phyloP scores from a whole-genome alignment of 2,113 vertebrate genomes.

The Alligator sinensis region DNA sequence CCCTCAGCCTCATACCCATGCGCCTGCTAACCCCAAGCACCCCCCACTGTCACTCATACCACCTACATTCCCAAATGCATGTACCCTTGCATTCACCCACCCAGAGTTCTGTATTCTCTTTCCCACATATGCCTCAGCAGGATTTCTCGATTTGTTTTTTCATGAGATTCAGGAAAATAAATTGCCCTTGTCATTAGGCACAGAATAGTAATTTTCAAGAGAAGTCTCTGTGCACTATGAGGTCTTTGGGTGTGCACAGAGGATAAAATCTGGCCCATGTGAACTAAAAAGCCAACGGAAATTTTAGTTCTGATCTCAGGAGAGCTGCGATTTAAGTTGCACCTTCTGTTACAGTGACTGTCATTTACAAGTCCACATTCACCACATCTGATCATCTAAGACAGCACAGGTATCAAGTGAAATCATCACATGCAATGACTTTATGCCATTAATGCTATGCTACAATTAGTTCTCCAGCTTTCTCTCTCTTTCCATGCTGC shows the following conservation, averaged over 20 bases:
- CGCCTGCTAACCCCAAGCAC: too few species aligned
- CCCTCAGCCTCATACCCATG: too few species aligned
- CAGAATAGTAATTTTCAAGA: neutral
- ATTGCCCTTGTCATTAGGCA: fast-evolving
- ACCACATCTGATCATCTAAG: neutral
- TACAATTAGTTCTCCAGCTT: neutral
- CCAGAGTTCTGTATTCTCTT: fast-evolving
- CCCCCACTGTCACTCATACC: too few species aligned
- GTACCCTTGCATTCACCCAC: neutral
- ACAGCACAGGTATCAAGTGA: neutral
- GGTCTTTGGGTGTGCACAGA: neutral
- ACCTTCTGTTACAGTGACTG: neutral
- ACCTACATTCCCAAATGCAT: too few species aligned
- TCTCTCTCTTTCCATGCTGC: neutral
- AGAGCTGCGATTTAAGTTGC: neutral
- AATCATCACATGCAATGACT: too few species aligned
- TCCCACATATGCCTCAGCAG: fast-evolving
- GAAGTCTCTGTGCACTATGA: neutral
- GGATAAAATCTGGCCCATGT: neutral
- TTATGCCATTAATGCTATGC: neutral
- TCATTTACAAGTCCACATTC: neutral
- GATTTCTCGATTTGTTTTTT: fast-evolving
- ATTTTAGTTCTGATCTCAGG: neutral
- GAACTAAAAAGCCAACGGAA: neutral
- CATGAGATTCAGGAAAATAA: neutral